Evolutionary conservation across 2,888 invertebrate species (phyloP).

Genomic region (Nezara viridula): DNA sequence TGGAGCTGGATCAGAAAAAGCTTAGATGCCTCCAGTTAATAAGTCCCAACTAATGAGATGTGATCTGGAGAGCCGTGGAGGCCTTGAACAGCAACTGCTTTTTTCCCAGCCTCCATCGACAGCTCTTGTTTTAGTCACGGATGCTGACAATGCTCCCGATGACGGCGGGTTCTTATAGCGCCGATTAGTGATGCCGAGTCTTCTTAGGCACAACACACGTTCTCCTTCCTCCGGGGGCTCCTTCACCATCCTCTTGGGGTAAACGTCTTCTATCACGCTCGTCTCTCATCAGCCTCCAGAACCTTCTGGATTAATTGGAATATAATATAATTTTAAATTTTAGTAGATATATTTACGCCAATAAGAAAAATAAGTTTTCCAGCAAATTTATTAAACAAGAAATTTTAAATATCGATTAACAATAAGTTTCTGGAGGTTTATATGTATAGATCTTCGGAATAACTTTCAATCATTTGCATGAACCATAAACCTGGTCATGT

Average conservation of each 20-base stretch:
- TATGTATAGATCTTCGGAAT: no score
- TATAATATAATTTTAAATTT: no score
- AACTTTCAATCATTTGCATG: no score
- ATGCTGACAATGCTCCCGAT: conserved; percentile 47
- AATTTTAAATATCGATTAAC: no score
- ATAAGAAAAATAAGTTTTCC: no score
- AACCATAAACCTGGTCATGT: no score
- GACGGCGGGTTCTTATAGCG: conserved; percentile 27
- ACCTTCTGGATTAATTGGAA: background rate
- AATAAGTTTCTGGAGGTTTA: no score
- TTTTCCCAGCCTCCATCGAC: conserved; percentile 33
- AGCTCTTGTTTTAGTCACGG: conserved; percentile 58
- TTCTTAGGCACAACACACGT: conserved; percentile 2
- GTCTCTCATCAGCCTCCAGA: background rate
- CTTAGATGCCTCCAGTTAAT: background rate
- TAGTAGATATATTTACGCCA: no score
- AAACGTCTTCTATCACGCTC: background rate
- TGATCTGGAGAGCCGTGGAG: conserved; percentile 50
- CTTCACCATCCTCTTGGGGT: background rate
- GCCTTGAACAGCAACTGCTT: conserved; percentile 18
- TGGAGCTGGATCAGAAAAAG: background rate
- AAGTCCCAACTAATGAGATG: conserved; percentile 52
- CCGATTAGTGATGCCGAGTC: conserved; percentile 46
- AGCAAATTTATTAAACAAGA: no score
- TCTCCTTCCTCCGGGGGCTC: background rate